Base-by-base conservation (phyloP, 2,113 vertebrate genomes). In the Xenotilapia longispinis region DNA sequence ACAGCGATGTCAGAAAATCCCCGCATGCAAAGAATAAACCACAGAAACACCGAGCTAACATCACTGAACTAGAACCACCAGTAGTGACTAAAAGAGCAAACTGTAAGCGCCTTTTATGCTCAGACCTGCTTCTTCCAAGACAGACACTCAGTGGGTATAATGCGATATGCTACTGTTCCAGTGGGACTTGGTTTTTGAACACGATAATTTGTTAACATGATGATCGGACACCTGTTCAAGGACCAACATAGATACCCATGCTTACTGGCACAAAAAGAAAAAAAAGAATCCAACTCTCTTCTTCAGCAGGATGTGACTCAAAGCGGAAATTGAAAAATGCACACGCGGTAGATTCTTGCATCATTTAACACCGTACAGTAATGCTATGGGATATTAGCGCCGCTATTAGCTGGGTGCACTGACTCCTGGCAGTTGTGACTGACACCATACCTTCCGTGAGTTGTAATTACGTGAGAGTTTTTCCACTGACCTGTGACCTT, bases 401-500 rank as follows among this genome's bases (percentile, higher is more conserved):
- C 13, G 60, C 88, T 85, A 88, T 92, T 88, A 94, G 89, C 90
- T 51, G 79, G 10, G 11, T 85, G 78, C 80, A 45, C 53, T 26
- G 84, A 86, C 79, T 90, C 82, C 92, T 94, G 95, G 93, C 90
- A 91, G 45, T 19, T 21, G 87, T 10, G 82, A 85, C 87, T 89
- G 84, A 91, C 93, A 93, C 91, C 95, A 93, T 95, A 88, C 91
- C 93, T 95, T 94, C 92, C 89, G 80, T 73, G 54, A 83, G 91
- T 92, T 93, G 93, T 91, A 93, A 95, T 95, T 94, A 95, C 84
- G 89, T 84, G 88, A 80, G 83, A 86, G 91, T 95, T 93, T 96
- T 96, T 95, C 94, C 94, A 94, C 21, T 92, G 92, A 91, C 87
- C 82, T 15, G 80, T 94, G 94, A 95, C 95, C 95, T 95, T 95